Percentiles rank a stretch among this genome's conserved stretches.
phyloP scores from a whole-genome alignment of 37 sponge, comb jelly and placozoan species.

The Haliclona indistincta region DNA sequence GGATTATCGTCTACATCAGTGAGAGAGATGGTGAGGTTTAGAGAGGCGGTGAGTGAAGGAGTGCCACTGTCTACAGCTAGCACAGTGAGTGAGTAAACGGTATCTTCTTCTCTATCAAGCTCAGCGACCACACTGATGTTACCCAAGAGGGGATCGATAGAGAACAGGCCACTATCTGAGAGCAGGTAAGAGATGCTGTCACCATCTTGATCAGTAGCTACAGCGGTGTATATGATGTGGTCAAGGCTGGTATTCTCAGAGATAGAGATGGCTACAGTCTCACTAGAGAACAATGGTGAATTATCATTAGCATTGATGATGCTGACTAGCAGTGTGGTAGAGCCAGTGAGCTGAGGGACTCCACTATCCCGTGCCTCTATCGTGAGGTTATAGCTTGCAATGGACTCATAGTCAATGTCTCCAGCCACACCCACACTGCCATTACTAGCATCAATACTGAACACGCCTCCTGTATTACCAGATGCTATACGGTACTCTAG shows the following conservation, averaged over 20 bases:
- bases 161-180: slow-evolving; percentile 10
- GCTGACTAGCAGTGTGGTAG: slow-evolving; percentile 9
- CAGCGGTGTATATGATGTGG: slow-evolving; percentile 22
- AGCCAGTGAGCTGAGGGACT: background rate
- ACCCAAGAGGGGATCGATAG: slow-evolving; percentile 31
- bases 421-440: slow-evolving; percentile 1
- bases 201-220: slow-evolving; percentile 52
- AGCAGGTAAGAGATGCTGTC: slow-evolving; percentile 8
- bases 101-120: slow-evolving; percentile 33
- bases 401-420: slow-evolving; percentile 23
- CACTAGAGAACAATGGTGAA: slow-evolving; percentile 42
- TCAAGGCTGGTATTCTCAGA: slow-evolving; percentile 39
- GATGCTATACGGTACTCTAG: slow-evolving; percentile 21
- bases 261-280: background rate
- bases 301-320: slow-evolving; percentile 72
- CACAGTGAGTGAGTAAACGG: slow-evolving; percentile 21
- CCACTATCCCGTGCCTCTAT: slow-evolving; percentile 22
- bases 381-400: background rate
- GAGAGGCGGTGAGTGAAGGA: background rate
- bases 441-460: background rate
- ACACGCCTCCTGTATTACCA: slow-evolving; percentile 2
- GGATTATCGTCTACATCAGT: slow-evolving; percentile 40
- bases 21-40: background rate
- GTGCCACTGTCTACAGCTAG: slow-evolving; percentile 32
- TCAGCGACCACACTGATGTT: slow-evolving; percentile 4